phyloP scores from a whole-genome alignment of 2,113 vertebrate genomes.

The Trogon surrucura region DNA sequence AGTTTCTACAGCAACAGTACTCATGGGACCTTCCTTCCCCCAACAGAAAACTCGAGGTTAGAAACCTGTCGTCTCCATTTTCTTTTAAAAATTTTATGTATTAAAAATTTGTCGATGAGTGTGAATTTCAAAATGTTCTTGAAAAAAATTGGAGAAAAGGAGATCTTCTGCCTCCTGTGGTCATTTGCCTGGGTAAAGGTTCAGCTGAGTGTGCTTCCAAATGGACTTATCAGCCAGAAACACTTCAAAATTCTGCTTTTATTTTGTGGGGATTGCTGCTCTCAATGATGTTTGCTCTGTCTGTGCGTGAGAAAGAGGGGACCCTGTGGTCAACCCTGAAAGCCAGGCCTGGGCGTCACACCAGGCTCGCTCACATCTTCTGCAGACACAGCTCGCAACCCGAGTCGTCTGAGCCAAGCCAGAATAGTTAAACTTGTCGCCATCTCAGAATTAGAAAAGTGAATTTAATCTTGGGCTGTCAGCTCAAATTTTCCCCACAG shows the following conservation, averaged over 20 bases:
- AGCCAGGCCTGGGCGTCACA: not conserved
- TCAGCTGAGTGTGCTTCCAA: not conserved
- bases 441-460: conserved; percentile 32
- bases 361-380: not conserved
- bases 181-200: not conserved
- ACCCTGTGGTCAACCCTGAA: not conserved
- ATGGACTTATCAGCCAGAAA: not conserved
- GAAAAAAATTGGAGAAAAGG: not conserved
- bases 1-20: not conserved
- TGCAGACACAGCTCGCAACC: conserved; percentile 26
- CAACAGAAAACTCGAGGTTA: not conserved
- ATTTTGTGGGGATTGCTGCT: not conserved
- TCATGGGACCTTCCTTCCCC: not conserved
- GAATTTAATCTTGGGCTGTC: conserved; percentile 51
- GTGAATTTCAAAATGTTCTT: not conserved
- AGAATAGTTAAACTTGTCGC: conserved; percentile 39
- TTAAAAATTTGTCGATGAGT: fast-evolving
- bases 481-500: conserved; percentile 45
- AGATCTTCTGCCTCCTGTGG: not conserved
- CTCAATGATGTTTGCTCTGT: not conserved
- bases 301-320: not conserved
- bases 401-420: conserved; percentile 36
- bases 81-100: not conserved
- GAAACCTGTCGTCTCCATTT: not conserved
- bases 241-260: not conserved